phyloP scores from a whole-genome alignment of 2,888 invertebrate species.

The Sturmia bella region DNA sequence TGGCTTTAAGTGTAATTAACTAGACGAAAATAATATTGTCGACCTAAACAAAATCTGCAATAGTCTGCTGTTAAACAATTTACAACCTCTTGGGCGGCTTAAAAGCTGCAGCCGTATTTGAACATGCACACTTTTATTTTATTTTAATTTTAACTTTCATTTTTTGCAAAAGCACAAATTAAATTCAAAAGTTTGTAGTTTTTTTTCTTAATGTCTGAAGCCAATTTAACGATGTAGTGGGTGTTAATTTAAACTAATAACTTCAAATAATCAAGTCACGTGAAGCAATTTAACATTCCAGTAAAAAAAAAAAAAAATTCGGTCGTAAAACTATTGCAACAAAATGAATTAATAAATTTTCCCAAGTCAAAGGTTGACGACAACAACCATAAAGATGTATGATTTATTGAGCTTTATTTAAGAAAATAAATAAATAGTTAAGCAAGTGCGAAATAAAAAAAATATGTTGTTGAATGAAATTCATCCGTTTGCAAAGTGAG shows the following conservation, averaged over 20 bases:
- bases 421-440: neutral
- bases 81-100: constrained; percentile 10
- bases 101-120: constrained; percentile 27
- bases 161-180: constrained; percentile 9
- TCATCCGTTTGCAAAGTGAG: too few relatives aligned
- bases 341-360: constrained; percentile 19
- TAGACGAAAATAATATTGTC: neutral
- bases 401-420: too few relatives aligned
- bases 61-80: neutral
- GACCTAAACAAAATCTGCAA: neutral
- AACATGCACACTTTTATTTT: constrained; percentile 19
- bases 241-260: constrained; percentile 51
- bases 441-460: neutral
- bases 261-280: constrained; percentile 42
- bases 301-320: constrained; percentile 1
- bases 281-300: constrained; percentile 45
- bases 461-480: neutral
- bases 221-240: constrained; percentile 39
- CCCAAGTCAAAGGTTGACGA: constrained; percentile 16
- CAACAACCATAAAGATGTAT: too few relatives aligned
- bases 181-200: neutral
- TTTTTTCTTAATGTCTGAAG: constrained; percentile 12
- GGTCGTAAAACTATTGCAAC: neutral
- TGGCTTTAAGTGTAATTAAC: neutral
- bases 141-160: constrained; percentile 43